phyloP scores from a whole-genome alignment of 2,113 vertebrate genomes.

The Apeltes quadracus region DNA sequence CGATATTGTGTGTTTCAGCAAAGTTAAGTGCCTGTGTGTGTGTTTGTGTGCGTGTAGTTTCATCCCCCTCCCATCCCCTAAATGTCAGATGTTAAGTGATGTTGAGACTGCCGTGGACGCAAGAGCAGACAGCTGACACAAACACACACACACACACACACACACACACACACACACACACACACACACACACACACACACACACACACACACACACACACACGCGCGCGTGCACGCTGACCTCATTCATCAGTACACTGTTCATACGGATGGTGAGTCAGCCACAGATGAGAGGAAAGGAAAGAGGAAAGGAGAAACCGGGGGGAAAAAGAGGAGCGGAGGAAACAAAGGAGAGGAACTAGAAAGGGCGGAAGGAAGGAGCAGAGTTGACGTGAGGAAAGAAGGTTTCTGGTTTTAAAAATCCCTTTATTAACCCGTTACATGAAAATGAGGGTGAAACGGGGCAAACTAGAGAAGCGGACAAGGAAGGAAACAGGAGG shows the following conservation, averaged over 20 bases:
- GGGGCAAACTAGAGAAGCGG: neutral
- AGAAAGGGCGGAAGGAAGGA: no score
- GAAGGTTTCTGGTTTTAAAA: neutral
- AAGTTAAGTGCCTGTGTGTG: slow-evolving; percentile 44
- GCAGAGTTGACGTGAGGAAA: neutral
- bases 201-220: slow-evolving; percentile 18
- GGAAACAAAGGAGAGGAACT: neutral
- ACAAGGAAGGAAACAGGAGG: no score
- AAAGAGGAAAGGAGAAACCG: neutral
- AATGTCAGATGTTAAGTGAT: slow-evolving; percentile 80
- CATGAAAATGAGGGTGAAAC: neutral
- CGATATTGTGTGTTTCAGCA: slow-evolving; percentile 39
- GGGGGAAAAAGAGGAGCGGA: no score
- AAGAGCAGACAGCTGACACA: slow-evolving; percentile 57
- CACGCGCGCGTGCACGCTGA: slow-evolving; percentile 43
- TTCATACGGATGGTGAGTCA: slow-evolving; percentile 49
- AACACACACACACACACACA: slow-evolving; percentile 19
- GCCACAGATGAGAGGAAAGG: neutral
- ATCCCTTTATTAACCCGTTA: neutral
- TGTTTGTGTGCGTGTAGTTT: slow-evolving; percentile 27
- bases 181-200: slow-evolving; percentile 25
- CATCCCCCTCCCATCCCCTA: slow-evolving; percentile 46
- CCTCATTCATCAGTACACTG: slow-evolving; percentile 57
- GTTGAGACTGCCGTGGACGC: slow-evolving; percentile 71
- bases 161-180: slow-evolving; percentile 25